phyloP scores from a whole-genome alignment of 2,113 vertebrate species.

The Tapirus terrestris region DNA sequence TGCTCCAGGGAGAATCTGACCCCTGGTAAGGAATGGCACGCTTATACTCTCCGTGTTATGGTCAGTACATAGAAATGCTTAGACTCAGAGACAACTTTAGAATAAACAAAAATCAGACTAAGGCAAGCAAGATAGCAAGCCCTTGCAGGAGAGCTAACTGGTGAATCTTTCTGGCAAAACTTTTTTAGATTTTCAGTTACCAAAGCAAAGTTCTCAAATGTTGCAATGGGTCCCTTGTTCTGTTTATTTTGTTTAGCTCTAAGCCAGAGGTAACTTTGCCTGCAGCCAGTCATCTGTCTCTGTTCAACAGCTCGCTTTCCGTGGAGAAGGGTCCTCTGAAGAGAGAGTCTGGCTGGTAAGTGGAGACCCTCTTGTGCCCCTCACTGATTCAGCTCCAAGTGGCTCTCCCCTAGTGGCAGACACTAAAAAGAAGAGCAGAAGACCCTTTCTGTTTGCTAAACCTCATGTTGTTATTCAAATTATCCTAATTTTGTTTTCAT shows the following conservation, averaged over 20 bases:
- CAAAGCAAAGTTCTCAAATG: not conserved
- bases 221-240: not conserved
- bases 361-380: not conserved
- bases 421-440: not conserved
- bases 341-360: not conserved
- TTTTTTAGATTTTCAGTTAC: not conserved
- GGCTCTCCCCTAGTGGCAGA: too few species aligned
- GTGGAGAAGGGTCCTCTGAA: not conserved
- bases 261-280: not conserved
- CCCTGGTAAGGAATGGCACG: not conserved
- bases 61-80: not conserved
- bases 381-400: not conserved
- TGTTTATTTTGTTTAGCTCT: not conserved
- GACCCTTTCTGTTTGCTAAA: not conserved
- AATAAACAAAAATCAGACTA: not conserved
- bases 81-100: not conserved
- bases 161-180: not conserved
- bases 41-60: not conserved
- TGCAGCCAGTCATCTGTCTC: not conserved
- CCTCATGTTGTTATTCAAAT: not conserved
- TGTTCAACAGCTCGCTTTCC: too few species aligned
- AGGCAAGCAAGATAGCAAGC: not conserved
- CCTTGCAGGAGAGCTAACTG: not conserved
- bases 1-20: not conserved
- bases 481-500: not conserved